These are phyloP conservation scores for Phallusia fumigata DNA, from an alignment of 23 tunicate species.

Conservation along the genomic window DNA sequence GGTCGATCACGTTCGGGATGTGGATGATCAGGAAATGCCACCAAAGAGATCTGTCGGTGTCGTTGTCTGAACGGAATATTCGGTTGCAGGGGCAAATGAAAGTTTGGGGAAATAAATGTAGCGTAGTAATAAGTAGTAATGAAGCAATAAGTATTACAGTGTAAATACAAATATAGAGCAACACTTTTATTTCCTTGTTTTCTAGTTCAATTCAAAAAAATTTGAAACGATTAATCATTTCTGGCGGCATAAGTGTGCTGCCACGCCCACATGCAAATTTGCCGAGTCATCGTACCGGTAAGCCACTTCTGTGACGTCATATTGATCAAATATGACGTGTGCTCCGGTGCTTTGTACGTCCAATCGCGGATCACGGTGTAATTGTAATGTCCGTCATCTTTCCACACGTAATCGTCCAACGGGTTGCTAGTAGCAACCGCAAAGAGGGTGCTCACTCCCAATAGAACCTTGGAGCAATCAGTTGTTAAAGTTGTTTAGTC, in stretches of 20 bases:
- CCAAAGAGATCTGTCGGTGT: conserved; percentile 82
- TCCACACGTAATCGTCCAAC: conserved; percentile 90
- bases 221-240: no score
- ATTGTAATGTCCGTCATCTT: conserved; percentile 77
- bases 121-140: no score
- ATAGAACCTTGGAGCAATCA: no score
- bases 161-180: no score
- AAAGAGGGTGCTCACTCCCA: not conserved
- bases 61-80: conserved; percentile 38
- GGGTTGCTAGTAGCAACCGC: conserved; percentile 34
- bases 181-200: no score
- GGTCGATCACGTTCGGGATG: conserved; percentile 85
- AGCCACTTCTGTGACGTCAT: conserved; percentile 97
- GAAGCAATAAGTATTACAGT: no score
- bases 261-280: not conserved
- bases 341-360: conserved; percentile 70
- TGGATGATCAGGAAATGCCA: conserved; percentile 84
- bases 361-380: conserved; percentile 59
- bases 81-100: no score
- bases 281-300: conserved; percentile 50
- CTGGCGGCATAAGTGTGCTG: no score
- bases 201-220: no score
- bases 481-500: no score
- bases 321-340: conserved; percentile 76
- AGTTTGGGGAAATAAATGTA: not conserved